Base-by-base conservation (phyloP, 2,797 vertebrate species). In the Tachyglossus aculeatus region DNA sequence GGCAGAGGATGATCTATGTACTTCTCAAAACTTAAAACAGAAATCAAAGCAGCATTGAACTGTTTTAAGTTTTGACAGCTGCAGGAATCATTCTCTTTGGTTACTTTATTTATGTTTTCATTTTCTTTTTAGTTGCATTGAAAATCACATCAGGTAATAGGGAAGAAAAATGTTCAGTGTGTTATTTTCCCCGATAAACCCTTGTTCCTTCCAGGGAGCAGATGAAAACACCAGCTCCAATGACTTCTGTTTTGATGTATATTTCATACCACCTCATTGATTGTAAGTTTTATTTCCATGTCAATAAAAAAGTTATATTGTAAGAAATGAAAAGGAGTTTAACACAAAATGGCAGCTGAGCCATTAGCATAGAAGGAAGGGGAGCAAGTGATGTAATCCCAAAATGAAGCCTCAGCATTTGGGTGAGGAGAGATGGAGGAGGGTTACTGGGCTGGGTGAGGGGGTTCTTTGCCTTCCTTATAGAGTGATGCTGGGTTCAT, bases 11-110 rank as follows among this genome's bases (percentile, higher is more conserved):
- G 85, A 76, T 76, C 74, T 81, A 27, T 78, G 83, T 81, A 80
- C 78, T 64, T 83, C 63, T 77, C 80, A 75, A 58, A 75, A 79
- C 82, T 80, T 75, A 84, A 84, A 77, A 77, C 73, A 78, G 84
- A 80, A 81, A 84, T 86, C 80, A 88, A 84, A 88, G 84, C 59
- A 19, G 43, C 24, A 41, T 57, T 67, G 77, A 62, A 64, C 67
- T 70, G 84, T 86, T 86, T 88, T 80, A 86, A 86, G 86, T 86
- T 71, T 48, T 78, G 80, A 83, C 75, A 76, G 82, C 81, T 24
- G 77, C 81, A 64, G 63, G 77, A 56, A 70, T 66, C 73, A 43
- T 44, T 66, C 77, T 74, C 67, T 67, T 67, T 73, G 78, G 62
- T 67, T 67, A 37, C 80, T 59, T 47, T 52, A 39, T 74, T 69